A percentile compares a stretch with the other conserved stretches of the same genome.
phyloP scores from a whole-genome alignment of 2,888 invertebrate genomes.

The Apodemia hepburni region DNA sequence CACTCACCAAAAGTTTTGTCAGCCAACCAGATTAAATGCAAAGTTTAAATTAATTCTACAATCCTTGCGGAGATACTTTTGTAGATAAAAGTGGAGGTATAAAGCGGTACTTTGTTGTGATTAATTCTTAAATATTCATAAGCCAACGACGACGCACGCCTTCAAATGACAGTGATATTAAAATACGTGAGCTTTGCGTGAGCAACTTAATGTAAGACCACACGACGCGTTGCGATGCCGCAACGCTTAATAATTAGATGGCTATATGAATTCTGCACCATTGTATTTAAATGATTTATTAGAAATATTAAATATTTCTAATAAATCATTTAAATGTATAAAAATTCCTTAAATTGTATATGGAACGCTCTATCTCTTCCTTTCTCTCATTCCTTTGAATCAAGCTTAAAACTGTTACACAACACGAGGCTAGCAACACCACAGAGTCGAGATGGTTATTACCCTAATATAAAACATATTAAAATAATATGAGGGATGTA shows the following conservation, averaged over 20 bases:
- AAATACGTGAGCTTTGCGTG: conserved; percentile 16
- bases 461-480: no score
- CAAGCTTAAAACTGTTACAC: no score
- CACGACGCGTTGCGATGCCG: background rate
- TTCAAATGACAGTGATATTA: conserved; percentile 9
- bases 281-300: background rate
- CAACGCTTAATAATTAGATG: background rate
- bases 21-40: conserved; percentile 72
- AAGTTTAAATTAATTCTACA: conserved; percentile 75
- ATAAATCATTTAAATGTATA: no score
- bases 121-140: conserved; percentile 34
- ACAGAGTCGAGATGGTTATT: no score
- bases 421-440: no score
- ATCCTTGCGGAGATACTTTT: conserved; percentile 51
- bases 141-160: conserved; percentile 15
- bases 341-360: no score
- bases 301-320: no score
- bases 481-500: no score
- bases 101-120: conserved; percentile 31
- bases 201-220: background rate
- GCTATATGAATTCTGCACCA: background rate
- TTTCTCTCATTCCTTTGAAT: no score
- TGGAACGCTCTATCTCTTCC: no score
- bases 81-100: conserved; percentile 45
- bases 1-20: conserved; percentile 63